Conservation (phyloP, 2,113 vertebrate species). For the Gymnobelideus leadbeateri region DNA sequence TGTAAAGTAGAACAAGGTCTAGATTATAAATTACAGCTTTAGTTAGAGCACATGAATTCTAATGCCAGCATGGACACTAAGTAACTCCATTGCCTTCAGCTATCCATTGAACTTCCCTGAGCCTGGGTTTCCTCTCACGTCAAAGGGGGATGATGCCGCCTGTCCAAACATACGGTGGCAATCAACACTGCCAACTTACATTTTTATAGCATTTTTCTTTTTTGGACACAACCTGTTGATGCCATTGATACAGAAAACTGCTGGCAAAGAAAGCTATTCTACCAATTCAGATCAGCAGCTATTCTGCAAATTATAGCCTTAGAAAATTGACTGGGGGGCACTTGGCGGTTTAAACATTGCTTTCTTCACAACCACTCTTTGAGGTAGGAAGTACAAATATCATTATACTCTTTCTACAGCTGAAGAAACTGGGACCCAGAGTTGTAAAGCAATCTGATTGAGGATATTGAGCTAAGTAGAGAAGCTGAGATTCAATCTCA, state of each 20-base stretch:
- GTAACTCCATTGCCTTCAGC: rapidly evolving
- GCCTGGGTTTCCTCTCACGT: neutral
- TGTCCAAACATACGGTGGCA: neutral
- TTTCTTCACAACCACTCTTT: neutral
- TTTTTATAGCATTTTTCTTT: neutral
- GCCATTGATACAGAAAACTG: neutral
- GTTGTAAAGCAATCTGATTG: neutral
- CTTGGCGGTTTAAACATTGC: neutral
- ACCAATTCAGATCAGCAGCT: constrained; percentile 8
- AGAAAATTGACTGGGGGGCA: neutral
- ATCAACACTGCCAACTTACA: neutral
- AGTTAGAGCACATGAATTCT: neutral
- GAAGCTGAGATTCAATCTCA: neutral
- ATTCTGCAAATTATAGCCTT: neutral
- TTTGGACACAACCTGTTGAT: neutral
- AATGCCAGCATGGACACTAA: neutral
- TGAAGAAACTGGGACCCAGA: neutral
- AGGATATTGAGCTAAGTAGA: neutral
- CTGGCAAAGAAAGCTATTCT: neutral
- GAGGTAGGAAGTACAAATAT: neutral
- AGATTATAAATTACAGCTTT: neutral
- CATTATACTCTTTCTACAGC: neutral
- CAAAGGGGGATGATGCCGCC: rapidly evolving
- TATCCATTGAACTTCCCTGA: rapidly evolving
- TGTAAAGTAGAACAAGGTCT: neutral